These are phyloP conservation scores for Sardinella longiceps DNA, from an alignment of 2,797 vertebrate genomes.

Conservation along the genomic window DNA sequence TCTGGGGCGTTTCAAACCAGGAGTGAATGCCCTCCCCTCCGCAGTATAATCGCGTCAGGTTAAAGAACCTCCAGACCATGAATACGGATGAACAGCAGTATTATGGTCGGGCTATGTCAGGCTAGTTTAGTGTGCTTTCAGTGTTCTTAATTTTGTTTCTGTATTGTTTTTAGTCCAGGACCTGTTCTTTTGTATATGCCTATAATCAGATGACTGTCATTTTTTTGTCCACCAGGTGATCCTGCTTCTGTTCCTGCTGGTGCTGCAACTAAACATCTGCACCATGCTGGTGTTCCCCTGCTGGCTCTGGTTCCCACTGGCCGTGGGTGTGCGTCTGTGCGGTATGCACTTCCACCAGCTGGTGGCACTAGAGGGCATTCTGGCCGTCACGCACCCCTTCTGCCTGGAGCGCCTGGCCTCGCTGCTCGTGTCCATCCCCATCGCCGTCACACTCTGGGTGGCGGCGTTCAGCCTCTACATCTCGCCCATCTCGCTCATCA, in stretches of 20 bases:
- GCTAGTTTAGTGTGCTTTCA: too few relatives aligned
- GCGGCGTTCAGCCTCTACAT: background rate
- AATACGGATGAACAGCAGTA: too few relatives aligned
- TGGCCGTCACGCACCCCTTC: slow-evolving; percentile 12
- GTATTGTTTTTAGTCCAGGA: too few relatives aligned
- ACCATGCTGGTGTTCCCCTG: slow-evolving; percentile 12
- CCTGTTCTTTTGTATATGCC: too few relatives aligned
- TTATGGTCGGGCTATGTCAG: too few relatives aligned
- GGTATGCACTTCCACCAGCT: slow-evolving; percentile 20
- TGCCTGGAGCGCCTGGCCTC: background rate
- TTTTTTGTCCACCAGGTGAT: too few relatives aligned
- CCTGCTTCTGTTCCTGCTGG: background rate
- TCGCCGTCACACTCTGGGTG: background rate
- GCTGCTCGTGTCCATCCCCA: background rate
- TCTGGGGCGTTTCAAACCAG: too few relatives aligned
- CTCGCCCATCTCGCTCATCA: background rate
- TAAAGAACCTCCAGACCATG: too few relatives aligned
- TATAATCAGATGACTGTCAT: too few relatives aligned
- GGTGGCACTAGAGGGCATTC: background rate
- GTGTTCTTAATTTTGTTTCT: too few relatives aligned
- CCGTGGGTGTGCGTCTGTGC: background rate
- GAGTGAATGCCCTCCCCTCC: too few relatives aligned
- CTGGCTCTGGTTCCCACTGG: background rate
- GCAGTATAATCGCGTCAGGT: too few relatives aligned
- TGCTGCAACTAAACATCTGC: background rate